Evolutionary conservation across 1,140 invertebrate genomes (phyloP), one percentile per base, ranked within the genome.

Genomic region (Calliopsis andreniformis): DNA sequence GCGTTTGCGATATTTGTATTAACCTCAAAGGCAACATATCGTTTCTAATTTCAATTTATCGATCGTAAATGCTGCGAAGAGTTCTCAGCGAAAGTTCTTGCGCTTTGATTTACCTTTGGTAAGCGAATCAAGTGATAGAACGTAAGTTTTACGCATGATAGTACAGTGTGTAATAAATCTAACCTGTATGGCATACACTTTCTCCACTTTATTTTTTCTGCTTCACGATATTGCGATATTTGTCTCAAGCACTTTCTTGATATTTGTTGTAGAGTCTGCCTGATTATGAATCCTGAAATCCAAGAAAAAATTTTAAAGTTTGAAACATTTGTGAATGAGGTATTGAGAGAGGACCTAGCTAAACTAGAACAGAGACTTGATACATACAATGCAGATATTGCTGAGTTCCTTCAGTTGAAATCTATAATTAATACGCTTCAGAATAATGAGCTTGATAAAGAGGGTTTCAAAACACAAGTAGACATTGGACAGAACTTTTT

Each of bases 401-500:
- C 94, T n/a, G 96, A 97, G 84, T 95, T 95, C 80, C 88, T 95
- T 23, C 95, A 97, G 85, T 89, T 97, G 45, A 95, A 95, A 87
- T 93, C 94, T 87, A 91, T 94, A 0, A 93, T 96, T 16, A 87
- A 87, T 7, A 89, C 90, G 0, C 77, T 92, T 3, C 87, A 90
- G 66, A 82, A 77, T 28, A 90, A 82, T n/a, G 69, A 73, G 0
- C 68, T 77, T 0, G 85, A 90, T 28, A 92, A 93, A 73, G 89
- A 92, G 58, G 95, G 95, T 16, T 94, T 96, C 43, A 97, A 97
- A 87, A 96, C 96, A 0, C 95, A 97, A 93, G 92, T 97, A 25
- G 96, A 97, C 86, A 85, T 97, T 39, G 96, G 96, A 23, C 95
- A 95, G 80, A 96, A 95, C 89, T 94, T 96, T 58, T 96, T 95